A percentile compares a stretch with the other conserved stretches of the same genome.
phyloP scores from a whole-genome alignment of 2,888 invertebrate species.

The Dicroscelio sp. region DNA sequence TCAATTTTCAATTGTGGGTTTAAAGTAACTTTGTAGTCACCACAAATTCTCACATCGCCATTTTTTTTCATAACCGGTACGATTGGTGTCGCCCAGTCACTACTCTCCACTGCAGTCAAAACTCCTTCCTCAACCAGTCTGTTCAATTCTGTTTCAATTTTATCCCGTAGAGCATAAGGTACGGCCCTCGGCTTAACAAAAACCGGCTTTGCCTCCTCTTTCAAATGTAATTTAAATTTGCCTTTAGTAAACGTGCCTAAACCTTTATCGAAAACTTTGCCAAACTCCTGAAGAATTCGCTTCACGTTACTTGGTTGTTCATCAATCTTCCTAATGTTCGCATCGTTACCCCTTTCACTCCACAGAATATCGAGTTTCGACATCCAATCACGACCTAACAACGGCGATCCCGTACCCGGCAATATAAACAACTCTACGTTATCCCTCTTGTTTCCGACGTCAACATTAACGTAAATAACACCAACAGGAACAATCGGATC shows the following conservation, averaged over 20 bases:
- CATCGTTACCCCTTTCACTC: not conserved
- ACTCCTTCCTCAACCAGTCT: conserved; percentile 56
- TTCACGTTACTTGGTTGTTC: not conserved
- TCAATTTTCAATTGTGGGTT: conserved; percentile 84
- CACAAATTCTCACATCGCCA: conserved; percentile 78
- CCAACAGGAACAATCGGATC: conserved; percentile 28
- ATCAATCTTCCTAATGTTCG: not conserved
- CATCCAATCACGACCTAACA: conserved; percentile 60
- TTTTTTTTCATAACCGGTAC: conserved; percentile 57
- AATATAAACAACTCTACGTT: conserved; percentile 49
- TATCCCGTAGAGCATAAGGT: conserved; percentile 52
- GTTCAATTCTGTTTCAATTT: conserved; percentile 53
- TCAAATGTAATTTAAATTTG: conserved; percentile 62
- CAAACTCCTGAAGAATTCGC: not conserved
- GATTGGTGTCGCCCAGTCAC: conserved; percentile 80
- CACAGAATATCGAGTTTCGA: conserved; percentile 17
- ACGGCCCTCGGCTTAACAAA: conserved; percentile 68
- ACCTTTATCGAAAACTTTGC: conserved; percentile 49
- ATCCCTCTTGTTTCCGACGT: not conserved
- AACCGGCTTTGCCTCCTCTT: conserved; percentile 56
- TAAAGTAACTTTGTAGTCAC: conserved; percentile 85
- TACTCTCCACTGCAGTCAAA: conserved; percentile 25
- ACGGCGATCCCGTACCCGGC: conserved; percentile 57
- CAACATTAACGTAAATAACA: conserved; percentile 42
- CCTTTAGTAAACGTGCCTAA: conserved; percentile 67